These are phyloP conservation scores for Spheniscus mendiculus DNA, from an alignment of 2,113 vertebrate species.

Conservation along the genomic window DNA sequence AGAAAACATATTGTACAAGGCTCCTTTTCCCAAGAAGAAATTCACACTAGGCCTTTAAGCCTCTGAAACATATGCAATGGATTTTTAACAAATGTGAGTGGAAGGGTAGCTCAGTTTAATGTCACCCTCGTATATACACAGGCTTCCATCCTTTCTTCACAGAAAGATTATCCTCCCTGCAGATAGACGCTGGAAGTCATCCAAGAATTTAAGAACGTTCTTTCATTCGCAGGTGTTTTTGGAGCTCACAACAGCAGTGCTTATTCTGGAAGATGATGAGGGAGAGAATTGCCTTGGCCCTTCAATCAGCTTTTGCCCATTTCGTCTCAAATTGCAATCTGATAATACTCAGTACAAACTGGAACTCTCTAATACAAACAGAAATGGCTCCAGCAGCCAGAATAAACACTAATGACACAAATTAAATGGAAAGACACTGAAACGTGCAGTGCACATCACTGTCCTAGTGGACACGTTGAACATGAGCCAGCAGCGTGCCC, in stretches of 20 bases:
- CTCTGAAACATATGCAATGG: background rate
- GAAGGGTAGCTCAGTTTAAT: constrained; percentile 18
- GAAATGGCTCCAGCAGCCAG: background rate
- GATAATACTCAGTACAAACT: constrained; percentile 7
- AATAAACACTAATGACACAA: background rate
- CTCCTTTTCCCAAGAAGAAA: background rate
- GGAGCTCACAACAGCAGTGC: constrained; percentile 15
- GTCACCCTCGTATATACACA: background rate
- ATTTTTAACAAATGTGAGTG: constrained; percentile 26
- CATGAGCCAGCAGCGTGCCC: background rate
- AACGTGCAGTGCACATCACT: background rate
- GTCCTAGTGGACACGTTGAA: background rate
- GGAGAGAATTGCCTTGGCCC: constrained; percentile 36
- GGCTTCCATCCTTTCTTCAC: constrained; percentile 3
- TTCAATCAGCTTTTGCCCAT: constrained; percentile 35
- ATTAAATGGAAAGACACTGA: background rate
- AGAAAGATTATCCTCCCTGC: constrained; percentile 16
- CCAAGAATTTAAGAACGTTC: constrained; percentile 49
- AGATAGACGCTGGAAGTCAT: constrained; percentile 39
- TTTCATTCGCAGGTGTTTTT: constrained; percentile 49
- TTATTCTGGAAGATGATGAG: constrained; percentile 46
- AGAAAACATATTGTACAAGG: background rate
- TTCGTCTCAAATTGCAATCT: background rate
- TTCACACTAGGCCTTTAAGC: background rate
- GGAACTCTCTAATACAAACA: constrained; percentile 17